Base-by-base conservation (phyloP, 2,888 invertebrate species). In the Cataglyphis cursor region DNA sequence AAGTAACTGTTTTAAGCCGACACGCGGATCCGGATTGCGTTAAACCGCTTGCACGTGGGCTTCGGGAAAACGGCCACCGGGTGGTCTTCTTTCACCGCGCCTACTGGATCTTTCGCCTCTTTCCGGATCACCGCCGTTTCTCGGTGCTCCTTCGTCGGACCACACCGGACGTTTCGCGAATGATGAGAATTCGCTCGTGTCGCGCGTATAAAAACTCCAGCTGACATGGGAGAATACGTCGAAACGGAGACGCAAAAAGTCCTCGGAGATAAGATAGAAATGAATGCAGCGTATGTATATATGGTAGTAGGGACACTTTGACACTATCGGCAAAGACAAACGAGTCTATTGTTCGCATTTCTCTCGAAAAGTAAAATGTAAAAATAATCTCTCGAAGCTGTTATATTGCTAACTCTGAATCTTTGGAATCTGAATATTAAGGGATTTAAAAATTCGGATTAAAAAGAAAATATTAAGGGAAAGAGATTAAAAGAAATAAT, bases 11-110 rank as follows among this genome's bases (percentile, higher is more conserved):
- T 73, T 86, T 83, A 82, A 51, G 38, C 81, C 12, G 78, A 88
- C 82, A 65, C 78, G 64, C 78, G 64, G 66, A 75, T 62, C 76
- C 62, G 59, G 24, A 9, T 62, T 24, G 65, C 88, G 72, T 82
- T 66, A 86, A 90, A 90, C 64, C 83, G 66, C 82, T 90, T 88
- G 86, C 89, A 89, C 86, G 88, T 89, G 88, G 82, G 57, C 65
- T 0, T 44, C 54, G 70, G 66, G 73, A 82, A 66, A 85, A 70
- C 70, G 6, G 8, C 41, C 75, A 57, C 65, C 76, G 21, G 82
- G 82, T 87, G 89, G 88, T 89, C 88, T 24, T 24, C 85, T 75
- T 82, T 85, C 86, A 18, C 75, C 70, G 28, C 51, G 82, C 68
- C 74, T 28, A n/a, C 74, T 28, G 82, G 41, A 57, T 44, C 68